phyloP scores from a whole-genome alignment of 2,888 invertebrate species.

The Artemia sinica region DNA sequence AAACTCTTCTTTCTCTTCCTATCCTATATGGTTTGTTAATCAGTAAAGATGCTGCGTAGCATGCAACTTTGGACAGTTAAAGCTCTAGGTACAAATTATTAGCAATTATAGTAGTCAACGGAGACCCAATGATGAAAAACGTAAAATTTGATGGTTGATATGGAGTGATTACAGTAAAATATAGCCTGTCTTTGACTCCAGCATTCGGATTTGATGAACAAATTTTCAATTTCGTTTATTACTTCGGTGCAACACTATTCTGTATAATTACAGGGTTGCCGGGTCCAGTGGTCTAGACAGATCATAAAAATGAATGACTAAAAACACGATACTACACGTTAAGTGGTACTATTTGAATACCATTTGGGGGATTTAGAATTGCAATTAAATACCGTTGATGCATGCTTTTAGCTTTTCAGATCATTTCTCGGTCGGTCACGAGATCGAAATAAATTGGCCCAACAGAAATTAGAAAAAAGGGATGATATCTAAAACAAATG shows the following conservation, averaged over 20 bases:
- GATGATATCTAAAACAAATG: no score
- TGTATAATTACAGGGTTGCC: slow-evolving; percentile 12
- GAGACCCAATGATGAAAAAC: background rate
- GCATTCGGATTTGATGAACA: slow-evolving; percentile 2
- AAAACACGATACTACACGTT: slow-evolving; percentile 12
- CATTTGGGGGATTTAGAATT: slow-evolving; percentile 8
- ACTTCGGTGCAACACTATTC: slow-evolving; percentile 13
- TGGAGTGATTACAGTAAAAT: slow-evolving; percentile 3
- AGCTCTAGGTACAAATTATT: no score
- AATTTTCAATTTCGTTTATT: slow-evolving; percentile 12
- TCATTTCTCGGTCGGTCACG: no score
- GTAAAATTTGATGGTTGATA: slow-evolving; percentile 6
- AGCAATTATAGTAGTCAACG: no score
- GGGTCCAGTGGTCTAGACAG: slow-evolving; percentile 11
- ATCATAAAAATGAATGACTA: slow-evolving; percentile 13
- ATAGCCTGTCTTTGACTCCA: slow-evolving; percentile 5
- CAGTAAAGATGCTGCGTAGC: no score
- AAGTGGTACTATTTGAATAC: slow-evolving; percentile 13
- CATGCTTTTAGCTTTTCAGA: slow-evolving; percentile 1
- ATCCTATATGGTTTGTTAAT: no score
- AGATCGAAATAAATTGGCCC: no score
- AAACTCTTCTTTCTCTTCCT: no score
- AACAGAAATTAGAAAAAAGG: no score
- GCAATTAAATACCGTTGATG: slow-evolving; percentile 1
- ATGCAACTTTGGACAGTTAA: no score